Percentiles rank a stretch among this genome's conserved stretches.
These are phyloP conservation scores for Ladona fulva DNA, from an alignment of 1,140 invertebrate genomes.

Conservation along the genomic window DNA sequence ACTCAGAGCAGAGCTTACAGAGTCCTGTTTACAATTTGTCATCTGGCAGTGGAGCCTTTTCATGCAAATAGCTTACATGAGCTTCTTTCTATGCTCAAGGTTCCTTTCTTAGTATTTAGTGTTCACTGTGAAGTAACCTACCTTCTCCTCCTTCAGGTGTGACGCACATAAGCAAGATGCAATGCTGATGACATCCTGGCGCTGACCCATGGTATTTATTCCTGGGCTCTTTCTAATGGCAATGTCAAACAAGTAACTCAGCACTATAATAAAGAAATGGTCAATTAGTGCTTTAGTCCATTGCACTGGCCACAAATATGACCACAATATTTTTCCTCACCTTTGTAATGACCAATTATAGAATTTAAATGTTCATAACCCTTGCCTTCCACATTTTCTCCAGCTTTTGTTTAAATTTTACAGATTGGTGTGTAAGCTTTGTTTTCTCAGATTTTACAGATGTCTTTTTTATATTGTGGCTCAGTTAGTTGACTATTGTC, in stretches of 20 bases:
- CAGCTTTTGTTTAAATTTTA: conserved; percentile 20
- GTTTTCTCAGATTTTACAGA: conserved; percentile 11
- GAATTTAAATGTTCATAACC: conserved; percentile 16
- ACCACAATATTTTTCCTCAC: conserved; percentile 9
- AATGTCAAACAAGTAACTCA: conserved; percentile 17
- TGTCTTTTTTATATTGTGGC: conserved; percentile 13
- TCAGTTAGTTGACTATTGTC: conserved; percentile 14
- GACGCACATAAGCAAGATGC: conserved; percentile 23
- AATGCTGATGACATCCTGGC: conserved; percentile 22
- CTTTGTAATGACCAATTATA: conserved; percentile 9
- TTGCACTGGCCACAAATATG: not conserved
- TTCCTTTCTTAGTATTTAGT: not conserved
- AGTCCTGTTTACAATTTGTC: conserved; percentile 3
- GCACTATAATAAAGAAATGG: conserved; percentile 10
- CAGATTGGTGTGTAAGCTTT: conserved; percentile 9
- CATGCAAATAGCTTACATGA: conserved; percentile 9
- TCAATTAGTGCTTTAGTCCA: conserved; percentile 14
- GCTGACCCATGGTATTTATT: conserved; percentile 33
- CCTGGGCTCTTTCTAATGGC: conserved; percentile 28
- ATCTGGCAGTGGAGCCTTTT: conserved; percentile 7
- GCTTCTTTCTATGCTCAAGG: conserved; percentile 3
- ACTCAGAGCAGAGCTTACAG: conserved; percentile 7
- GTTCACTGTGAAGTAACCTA: conserved; percentile 26
- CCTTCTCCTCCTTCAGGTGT: conserved; percentile 31
- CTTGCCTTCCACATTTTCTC: conserved; percentile 18